phyloP scores from a whole-genome alignment of 2,888 invertebrate species.

The Dorcus hopei region DNA sequence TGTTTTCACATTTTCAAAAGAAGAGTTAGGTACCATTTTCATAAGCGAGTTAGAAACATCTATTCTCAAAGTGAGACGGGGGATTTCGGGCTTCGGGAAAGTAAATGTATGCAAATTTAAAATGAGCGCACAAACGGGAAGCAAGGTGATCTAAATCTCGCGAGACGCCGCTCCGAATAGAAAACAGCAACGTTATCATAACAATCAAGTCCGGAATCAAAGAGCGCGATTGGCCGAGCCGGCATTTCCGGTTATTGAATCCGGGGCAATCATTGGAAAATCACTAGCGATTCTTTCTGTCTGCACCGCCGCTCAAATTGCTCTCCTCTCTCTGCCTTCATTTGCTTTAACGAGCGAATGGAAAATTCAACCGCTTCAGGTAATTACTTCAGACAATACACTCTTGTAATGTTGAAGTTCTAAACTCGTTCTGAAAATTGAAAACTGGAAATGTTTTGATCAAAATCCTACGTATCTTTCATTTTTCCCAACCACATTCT shows the following conservation, averaged over 20 bases:
- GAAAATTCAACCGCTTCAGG: no score
- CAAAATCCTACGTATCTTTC: no score
- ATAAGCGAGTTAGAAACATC: no score
- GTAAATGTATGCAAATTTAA: slow-evolving; percentile 34
- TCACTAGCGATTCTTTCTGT: slow-evolving; percentile 28
- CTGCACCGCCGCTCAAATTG: neutral
- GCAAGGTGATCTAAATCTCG: slow-evolving; percentile 32
- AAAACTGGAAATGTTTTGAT: no score
- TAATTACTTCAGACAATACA: no score
- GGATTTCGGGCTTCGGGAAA: slow-evolving; percentile 3
- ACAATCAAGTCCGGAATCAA: slow-evolving; percentile 46
- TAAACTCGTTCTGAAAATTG: no score
- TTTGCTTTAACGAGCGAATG: no score
- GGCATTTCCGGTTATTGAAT: slow-evolving; percentile 44
- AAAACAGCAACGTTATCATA: slow-evolving; percentile 42
- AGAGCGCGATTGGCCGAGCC: slow-evolving; percentile 40
- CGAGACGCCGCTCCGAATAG: slow-evolving; percentile 32
- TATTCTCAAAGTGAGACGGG: no score
- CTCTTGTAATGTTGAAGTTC: no score
- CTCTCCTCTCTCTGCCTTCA: neutral
- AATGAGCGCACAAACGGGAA: slow-evolving; percentile 30
- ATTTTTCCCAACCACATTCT: no score
- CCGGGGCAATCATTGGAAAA: slow-evolving; percentile 39
- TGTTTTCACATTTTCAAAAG: no score
- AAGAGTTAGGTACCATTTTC: no score